Evolutionary conservation across 2,888 invertebrate species (phyloP).

Genomic region (Calameuta filiformis): DNA sequence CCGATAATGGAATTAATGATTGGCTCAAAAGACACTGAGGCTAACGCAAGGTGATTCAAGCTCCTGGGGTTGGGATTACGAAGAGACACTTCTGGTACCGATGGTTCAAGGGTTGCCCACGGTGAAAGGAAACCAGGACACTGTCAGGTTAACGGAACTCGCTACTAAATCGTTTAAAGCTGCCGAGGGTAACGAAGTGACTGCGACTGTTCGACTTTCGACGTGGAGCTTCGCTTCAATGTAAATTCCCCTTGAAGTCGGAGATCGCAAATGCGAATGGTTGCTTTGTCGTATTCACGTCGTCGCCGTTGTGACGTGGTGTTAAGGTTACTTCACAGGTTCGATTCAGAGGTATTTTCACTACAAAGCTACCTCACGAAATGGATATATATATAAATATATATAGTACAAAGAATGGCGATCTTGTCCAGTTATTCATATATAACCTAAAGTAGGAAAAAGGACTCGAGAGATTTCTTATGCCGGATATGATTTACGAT

Average conservation of each 20-base stretch:
- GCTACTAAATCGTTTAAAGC: constrained; percentile 4
- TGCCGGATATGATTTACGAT: not conserved
- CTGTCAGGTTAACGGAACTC: not conserved
- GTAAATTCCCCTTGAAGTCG: constrained; percentile 3
- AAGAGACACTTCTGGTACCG: not conserved
- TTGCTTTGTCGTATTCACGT: not conserved
- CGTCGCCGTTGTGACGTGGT: not conserved
- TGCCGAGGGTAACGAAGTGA: not conserved
- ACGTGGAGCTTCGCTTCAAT: not conserved
- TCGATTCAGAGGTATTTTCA: not conserved
- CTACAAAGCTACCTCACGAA: not conserved
- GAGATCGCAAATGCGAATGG: not conserved
- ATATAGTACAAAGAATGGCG: not conserved
- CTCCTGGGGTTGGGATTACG: not conserved
- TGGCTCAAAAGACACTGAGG: not conserved
- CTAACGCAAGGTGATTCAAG: not conserved
- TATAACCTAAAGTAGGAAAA: not conserved
- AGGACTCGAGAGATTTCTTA: not conserved
- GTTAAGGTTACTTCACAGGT: not conserved
- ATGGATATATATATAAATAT: not conserved
- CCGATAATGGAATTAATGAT: not conserved
- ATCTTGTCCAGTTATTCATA: not conserved
- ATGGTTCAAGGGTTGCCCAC: not conserved
- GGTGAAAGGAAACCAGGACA: not conserved
- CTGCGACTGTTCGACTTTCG: not conserved